Base-by-base conservation (phyloP, 2,113 vertebrate genomes). In the Cochlearius cochlearius region DNA sequence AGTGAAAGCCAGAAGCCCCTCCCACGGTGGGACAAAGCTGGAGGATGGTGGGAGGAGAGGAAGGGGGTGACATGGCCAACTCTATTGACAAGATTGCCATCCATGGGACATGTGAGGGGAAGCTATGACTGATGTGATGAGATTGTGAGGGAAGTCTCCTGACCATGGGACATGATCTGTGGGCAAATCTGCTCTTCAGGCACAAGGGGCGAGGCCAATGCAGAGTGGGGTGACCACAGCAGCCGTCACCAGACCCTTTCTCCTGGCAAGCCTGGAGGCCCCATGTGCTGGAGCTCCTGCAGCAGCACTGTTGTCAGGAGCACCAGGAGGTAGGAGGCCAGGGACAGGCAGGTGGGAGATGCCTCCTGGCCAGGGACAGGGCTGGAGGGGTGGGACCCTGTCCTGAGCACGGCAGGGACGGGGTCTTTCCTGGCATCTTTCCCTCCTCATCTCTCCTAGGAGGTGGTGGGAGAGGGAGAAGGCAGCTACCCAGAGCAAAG, bases 121-220 rank as follows among this genome's bases (percentile, higher is more conserved):
- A 92, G 25, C 69, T 45, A 64, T 32, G 47, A 73, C 6, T 0
- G 5, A 30, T 43, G 36, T 3, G 30, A 25, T 47, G 21, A 86
- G 81, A 73, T 77, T 63, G 66, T 18, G 59, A 77, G 59, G 23
- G 29, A 55, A 75, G 27, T 19, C 23, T 88, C 9, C 56, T 64
- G 87, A 75, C 32, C 39, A 36, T 0, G 0, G 12, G 30, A 11
- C 1, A 0, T 30, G 36, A 36, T 69, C 32, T 76, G 20, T 36
- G 38, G 50, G 15, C 50, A 36, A 6, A 47, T 45, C 69, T 45
- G 20, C 21, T 66, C 27, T 8, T 53, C 56, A 18, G 27, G 50
- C 23, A 11, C 1, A 0, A 67, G 18, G 11, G 23, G 27, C 0
- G 2, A 49, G 11, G 22, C 7, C 6, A 5, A 23, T 77, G 50